Conservation (phyloP, 2,113 vertebrate genomes). For the Thunnus thynnus region DNA sequence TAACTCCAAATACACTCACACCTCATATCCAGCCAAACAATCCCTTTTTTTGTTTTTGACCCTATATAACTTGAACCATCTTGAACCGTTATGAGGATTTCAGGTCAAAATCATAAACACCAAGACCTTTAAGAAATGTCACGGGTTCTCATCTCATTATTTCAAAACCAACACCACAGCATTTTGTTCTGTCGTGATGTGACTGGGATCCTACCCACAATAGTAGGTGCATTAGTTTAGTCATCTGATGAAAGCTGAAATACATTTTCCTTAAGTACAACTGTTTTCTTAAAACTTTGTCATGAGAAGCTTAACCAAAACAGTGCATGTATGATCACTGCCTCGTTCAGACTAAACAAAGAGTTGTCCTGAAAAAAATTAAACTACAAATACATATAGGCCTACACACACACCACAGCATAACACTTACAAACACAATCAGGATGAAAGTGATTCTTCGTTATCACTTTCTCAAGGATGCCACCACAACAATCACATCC, state of each 20-base stretch:
- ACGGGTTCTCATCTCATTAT: background rate
- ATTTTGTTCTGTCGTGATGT: background rate
- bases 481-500: background rate
- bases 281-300: background rate
- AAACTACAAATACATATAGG: no score
- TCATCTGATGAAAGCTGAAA: background rate
- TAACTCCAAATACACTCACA: constrained; percentile 6
- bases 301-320: no score
- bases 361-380: no score
- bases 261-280: background rate
- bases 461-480: background rate
- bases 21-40: background rate
- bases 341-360: no score
- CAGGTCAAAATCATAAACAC: background rate
- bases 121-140: background rate
- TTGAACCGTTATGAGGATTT: background rate
- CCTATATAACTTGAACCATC: no score
- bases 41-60: no score
- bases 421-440: no score
- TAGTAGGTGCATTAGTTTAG: background rate
- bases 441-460: background rate
- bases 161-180: background rate
- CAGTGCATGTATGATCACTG: no score
- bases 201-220: background rate
- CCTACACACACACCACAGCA: no score